Percentiles rank a stretch among this genome's conserved stretches.
Conservation (phyloP, 2,797 vertebrate species). For the Pseudopleuronectes americanus region DNA sequence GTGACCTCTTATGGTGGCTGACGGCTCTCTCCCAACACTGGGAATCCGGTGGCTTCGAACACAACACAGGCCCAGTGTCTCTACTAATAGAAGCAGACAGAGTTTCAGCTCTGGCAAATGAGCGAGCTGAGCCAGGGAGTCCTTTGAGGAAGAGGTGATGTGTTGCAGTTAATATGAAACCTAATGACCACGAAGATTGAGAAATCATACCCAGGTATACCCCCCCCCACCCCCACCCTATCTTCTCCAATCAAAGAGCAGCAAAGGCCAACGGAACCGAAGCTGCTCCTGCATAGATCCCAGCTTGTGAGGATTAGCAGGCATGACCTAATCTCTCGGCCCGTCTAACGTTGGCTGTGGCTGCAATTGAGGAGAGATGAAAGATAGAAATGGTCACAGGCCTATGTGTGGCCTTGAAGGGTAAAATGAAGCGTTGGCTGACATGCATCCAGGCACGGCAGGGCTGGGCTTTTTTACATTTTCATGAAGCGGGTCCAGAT, state of each 20-base stretch:
- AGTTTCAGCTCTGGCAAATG: slow-evolving; percentile 69
- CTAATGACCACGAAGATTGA: slow-evolving; percentile 51
- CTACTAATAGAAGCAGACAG: slow-evolving; percentile 72
- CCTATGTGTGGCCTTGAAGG: slow-evolving; percentile 23
- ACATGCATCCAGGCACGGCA: not conserved
- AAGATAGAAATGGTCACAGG: slow-evolving; percentile 51
- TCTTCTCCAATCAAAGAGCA: slow-evolving; percentile 55
- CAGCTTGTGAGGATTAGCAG: slow-evolving; percentile 80
- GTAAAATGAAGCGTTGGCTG: slow-evolving; percentile 14
- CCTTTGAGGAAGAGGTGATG: slow-evolving; percentile 59
- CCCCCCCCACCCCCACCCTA: not conserved
- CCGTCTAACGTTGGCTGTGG: slow-evolving; percentile 65
- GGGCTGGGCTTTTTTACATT: slow-evolving; percentile 14
- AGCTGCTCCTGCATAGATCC: slow-evolving; percentile 74
- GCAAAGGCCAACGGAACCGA: slow-evolving; percentile 48
- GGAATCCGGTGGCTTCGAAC: slow-evolving; percentile 54
- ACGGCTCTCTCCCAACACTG: slow-evolving; percentile 43
- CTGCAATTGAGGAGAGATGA: slow-evolving; percentile 66
- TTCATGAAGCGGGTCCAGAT: slow-evolving; percentile 15
- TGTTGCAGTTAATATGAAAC: slow-evolving; percentile 68
- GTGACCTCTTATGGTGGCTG: slow-evolving; percentile 46
- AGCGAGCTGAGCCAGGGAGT: slow-evolving; percentile 53
- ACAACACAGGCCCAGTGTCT: slow-evolving; percentile 71
- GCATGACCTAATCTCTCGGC: slow-evolving; percentile 80
- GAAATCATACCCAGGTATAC: slow-evolving; percentile 48